Evolutionary conservation across 2,888 invertebrate genomes (phyloP).

Genomic region (Pristionchus arcanus): DNA sequence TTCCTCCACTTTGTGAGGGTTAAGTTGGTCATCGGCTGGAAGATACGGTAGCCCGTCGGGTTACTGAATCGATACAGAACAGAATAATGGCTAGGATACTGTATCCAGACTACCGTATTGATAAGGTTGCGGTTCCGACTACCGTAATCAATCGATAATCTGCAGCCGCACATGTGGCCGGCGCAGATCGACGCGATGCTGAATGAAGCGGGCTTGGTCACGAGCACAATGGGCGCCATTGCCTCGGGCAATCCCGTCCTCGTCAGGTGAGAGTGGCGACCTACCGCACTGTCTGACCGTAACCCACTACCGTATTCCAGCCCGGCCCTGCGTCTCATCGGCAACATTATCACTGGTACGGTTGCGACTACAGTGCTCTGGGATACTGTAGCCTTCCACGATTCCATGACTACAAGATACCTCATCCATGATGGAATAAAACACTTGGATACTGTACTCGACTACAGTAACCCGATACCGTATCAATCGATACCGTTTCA

Average conservation of each 20-base stretch:
- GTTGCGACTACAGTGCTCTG: too few species aligned
- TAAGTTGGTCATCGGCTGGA: neutral
- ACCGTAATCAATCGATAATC: neutral
- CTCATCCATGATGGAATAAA: too few species aligned
- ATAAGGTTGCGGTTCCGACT: neutral
- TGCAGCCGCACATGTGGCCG: slow-evolving; percentile 37
- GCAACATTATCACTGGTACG: slow-evolving; percentile 53
- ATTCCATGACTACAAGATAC: too few species aligned
- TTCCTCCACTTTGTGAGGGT: slow-evolving; percentile 40
- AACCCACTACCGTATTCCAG: slow-evolving; percentile 22
- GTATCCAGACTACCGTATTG: neutral
- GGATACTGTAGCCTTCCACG: neutral
- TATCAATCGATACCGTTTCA: too few species aligned
- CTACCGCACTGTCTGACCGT: neutral
- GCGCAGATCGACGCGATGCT: slow-evolving; percentile 47
- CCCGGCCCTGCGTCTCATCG: slow-evolving; percentile 52
- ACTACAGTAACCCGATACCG: neutral
- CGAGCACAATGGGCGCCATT: neutral
- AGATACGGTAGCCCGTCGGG: neutral
- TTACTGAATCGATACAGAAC: neutral
- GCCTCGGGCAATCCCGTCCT: neutral
- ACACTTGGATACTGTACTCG: neutral
- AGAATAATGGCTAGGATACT: neutral
- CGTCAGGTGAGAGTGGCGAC: neutral
- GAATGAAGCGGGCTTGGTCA: neutral